phyloP scores from a whole-genome alignment of 2,113 vertebrate genomes.

The Myrmecophaga tridactyla region DNA sequence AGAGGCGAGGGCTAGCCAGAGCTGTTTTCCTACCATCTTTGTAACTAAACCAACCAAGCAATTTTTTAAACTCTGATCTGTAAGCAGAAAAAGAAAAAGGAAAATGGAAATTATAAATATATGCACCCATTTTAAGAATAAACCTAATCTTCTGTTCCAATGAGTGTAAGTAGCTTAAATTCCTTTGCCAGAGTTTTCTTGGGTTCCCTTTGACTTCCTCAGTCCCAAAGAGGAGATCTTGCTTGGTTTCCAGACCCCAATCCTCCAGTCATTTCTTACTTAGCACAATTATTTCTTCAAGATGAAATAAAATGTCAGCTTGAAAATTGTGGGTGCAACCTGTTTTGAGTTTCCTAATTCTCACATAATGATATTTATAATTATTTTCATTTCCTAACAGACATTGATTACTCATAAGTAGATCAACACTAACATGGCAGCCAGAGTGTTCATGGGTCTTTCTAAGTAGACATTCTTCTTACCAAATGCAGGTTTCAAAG shows the following conservation, averaged over 20 bases:
- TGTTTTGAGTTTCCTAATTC: constrained; percentile 44
- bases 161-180: background rate
- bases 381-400: constrained; percentile 46
- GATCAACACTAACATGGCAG: constrained; percentile 13
- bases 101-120: background rate
- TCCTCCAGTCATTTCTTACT: constrained; percentile 36
- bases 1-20: background rate
- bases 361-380: constrained; percentile 53
- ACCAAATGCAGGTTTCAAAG: background rate
- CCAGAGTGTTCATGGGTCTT: background rate
- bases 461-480: background rate
- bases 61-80: background rate
- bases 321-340: constrained; percentile 62
- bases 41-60: background rate
- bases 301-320: constrained; percentile 59
- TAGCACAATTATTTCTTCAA: constrained; percentile 53
- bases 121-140: background rate
- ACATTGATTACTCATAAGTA: constrained; percentile 47
- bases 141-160: background rate
- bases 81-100: background rate
- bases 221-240: background rate
- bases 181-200: background rate
- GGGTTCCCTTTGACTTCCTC: constrained; percentile 1
- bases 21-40: background rate
- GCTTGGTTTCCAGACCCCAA: background rate